A percentile compares a stretch with the other conserved stretches of the same genome.
Evolutionary conservation across 1,140 invertebrate species (phyloP).

Genomic region (Drosophila santomea): DNA sequence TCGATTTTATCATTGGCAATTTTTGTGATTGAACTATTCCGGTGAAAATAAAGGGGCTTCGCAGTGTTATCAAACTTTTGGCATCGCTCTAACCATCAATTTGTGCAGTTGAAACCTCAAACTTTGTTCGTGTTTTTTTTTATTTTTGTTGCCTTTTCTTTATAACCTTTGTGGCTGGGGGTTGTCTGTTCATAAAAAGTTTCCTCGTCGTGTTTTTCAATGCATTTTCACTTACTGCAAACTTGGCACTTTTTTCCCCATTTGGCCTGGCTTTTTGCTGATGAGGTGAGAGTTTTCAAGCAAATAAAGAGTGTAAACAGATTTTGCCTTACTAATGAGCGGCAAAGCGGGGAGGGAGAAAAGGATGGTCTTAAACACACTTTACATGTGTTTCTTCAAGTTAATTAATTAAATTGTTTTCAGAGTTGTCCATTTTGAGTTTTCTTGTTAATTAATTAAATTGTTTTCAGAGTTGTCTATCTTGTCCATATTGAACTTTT

Average conservation of each 20-base stretch:
- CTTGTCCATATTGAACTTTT: too few species aligned
- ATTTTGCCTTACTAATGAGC: conserved; percentile 36
- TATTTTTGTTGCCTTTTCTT: conserved; percentile 14
- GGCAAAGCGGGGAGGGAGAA: not conserved
- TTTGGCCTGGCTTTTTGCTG: conserved; percentile 25
- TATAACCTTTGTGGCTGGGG: conserved; percentile 45
- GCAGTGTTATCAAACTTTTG: conserved; percentile 58
- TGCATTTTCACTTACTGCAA: conserved; percentile 72
- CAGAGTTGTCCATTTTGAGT: not conserved
- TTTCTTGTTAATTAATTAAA: not conserved
- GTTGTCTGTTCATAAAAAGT: conserved; percentile 53
- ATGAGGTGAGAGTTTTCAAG: conserved; percentile 68
- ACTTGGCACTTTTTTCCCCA: conserved; percentile 41
- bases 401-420: conserved; percentile 1
- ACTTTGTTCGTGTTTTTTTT: conserved; percentile 3
- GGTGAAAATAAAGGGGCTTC: conserved; percentile 7
- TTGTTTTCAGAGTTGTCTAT: not conserved
- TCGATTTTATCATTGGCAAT: conserved; percentile 60
- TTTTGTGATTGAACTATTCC: conserved; percentile 62
- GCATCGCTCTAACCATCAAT: conserved; percentile 47
- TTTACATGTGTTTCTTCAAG: not conserved
- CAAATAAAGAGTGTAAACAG: conserved; percentile 47
- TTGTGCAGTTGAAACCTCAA: conserved; percentile 29
- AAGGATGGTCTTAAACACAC: not conserved
- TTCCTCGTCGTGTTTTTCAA: conserved; percentile 22